Percentiles rank a stretch among this genome's conserved stretches.
Conservation (phyloP, 2,797 vertebrate genomes). For the Poecilia velifera region DNA sequence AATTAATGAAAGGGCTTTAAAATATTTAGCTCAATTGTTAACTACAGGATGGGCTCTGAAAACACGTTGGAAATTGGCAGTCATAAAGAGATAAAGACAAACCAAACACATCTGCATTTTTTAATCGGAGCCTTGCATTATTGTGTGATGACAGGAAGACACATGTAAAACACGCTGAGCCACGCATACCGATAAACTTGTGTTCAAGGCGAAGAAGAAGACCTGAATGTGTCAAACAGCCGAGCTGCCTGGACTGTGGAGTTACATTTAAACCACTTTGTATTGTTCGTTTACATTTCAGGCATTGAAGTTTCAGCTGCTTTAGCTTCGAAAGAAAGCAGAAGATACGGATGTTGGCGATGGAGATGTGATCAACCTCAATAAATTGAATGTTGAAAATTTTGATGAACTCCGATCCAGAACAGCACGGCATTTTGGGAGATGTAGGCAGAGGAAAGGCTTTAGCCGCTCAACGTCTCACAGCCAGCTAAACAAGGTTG, state of each 20-base stretch:
- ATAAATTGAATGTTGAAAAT: too few species aligned
- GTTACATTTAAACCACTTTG: neutral
- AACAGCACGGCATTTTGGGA: too few species aligned
- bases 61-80: neutral
- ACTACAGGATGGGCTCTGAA: neutral
- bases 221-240: neutral
- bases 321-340: neutral
- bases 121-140: neutral
- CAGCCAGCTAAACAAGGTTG: too few species aligned
- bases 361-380: too few species aligned
- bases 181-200: neutral
- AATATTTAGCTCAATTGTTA: neutral
- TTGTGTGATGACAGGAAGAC: neutral
- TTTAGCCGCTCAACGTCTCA: too few species aligned
- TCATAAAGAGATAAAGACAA: neutral
- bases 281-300: neutral
- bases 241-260: neutral
- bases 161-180: neutral
- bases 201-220: neutral
- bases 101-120: neutral
- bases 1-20: neutral
- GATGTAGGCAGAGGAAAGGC: too few species aligned
- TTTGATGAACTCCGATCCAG: too few species aligned
- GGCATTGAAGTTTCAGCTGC: neutral
- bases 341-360: too few species aligned